Percentiles rank a stretch among this genome's conserved stretches.
phyloP scores from a whole-genome alignment of 1,140 invertebrate species.

The Brachionus paranguensis region DNA sequence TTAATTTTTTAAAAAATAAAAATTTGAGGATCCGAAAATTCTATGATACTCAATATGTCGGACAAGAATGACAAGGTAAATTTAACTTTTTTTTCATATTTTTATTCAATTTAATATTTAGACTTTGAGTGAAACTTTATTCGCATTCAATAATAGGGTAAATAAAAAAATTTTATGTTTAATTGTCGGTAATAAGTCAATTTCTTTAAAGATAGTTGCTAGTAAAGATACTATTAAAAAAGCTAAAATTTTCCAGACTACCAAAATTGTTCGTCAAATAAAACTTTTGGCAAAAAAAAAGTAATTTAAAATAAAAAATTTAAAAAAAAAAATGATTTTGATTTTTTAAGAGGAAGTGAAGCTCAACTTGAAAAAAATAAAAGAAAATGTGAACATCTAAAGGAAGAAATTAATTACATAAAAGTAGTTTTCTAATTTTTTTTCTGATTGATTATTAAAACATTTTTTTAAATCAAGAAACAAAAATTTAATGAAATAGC shows the following conservation, averaged over 20 bases:
- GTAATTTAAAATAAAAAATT: not conserved
- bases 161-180: not conserved
- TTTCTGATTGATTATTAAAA: not conserved
- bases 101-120: not conserved
- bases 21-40: not conserved
- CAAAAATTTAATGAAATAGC: slow-evolving; percentile 35
- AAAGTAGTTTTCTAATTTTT: not conserved
- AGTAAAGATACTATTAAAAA: slow-evolving; percentile 35
- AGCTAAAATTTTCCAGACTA: not conserved
- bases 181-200: not conserved
- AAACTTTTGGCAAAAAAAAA: slow-evolving; percentile 14
- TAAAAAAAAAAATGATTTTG: not conserved
- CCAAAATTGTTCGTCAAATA: slow-evolving; percentile 10
- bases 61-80: slow-evolving; percentile 12
- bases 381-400: slow-evolving; percentile 26
- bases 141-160: slow-evolving; percentile 35
- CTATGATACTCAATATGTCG: not conserved
- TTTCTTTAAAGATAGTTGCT: not conserved
- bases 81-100: not conserved
- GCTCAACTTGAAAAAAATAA: slow-evolving; percentile 35
- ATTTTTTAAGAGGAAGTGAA: slow-evolving; percentile 21
- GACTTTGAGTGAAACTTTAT: slow-evolving; percentile 12
- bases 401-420: not conserved
- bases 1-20: not conserved
- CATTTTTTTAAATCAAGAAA: not conserved